Evolutionary conservation across 2,888 invertebrate genomes (phyloP).

Genomic region (Drosophila colorata): DNA sequence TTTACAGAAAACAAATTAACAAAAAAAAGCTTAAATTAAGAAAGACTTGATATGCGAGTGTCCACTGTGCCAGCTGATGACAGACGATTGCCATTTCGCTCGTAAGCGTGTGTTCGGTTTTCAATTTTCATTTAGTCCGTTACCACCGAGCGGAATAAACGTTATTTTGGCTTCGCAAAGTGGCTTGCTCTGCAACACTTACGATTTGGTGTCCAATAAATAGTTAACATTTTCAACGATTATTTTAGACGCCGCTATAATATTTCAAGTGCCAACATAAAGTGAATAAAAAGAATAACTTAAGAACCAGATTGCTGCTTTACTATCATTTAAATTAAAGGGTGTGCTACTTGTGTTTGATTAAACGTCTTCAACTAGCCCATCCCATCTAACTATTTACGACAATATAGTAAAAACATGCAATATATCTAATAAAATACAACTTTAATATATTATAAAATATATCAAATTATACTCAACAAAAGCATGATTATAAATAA

Average conservation of each 20-base stretch:
- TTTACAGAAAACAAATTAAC: neutral
- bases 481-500: neutral
- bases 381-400: neutral
- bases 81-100: constrained; percentile 12
- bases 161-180: constrained; percentile 22
- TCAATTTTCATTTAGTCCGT: constrained; percentile 59
- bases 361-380: neutral
- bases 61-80: constrained; percentile 45
- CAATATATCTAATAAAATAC: neutral
- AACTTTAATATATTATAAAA: neutral
- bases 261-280: constrained; percentile 7
- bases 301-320: neutral
- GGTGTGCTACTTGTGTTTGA: neutral
- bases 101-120: constrained; percentile 21
- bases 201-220: neutral
- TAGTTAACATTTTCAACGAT: constrained; percentile 2
- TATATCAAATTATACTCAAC: neutral
- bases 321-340: neutral
- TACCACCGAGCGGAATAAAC: constrained; percentile 46
- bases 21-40: too few relatives aligned
- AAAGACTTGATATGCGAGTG: neutral
- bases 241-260: neutral
- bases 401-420: neutral
- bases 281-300: neutral
- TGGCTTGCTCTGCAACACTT: neutral